Evolutionary conservation across 2,888 invertebrate genomes (phyloP).

Genomic region (Osmoderma eremita): DNA sequence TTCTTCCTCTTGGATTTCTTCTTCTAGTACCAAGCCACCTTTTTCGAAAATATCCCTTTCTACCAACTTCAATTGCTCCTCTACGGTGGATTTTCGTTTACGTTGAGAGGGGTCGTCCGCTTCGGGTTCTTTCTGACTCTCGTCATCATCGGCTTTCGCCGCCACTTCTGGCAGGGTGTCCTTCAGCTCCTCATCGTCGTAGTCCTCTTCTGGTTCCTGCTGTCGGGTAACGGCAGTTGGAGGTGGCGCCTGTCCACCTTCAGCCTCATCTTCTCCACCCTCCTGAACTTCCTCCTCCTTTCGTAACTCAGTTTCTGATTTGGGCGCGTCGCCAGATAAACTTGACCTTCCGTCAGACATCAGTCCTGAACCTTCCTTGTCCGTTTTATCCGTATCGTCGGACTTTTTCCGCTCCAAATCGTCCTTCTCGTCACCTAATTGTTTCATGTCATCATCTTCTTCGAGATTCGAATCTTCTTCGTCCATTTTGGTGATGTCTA

Average conservation of each 20-base stretch:
- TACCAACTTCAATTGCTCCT: slow-evolving; percentile 36
- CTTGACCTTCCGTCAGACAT: not conserved
- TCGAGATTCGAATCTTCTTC: slow-evolving; percentile 6
- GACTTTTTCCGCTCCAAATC: not conserved
- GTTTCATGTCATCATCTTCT: not conserved
- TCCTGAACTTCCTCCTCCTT: slow-evolving; percentile 40
- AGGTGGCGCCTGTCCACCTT: slow-evolving; percentile 22
- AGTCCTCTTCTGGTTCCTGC: slow-evolving; percentile 34
- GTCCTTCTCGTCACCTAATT: not conserved
- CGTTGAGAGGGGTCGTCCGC: slow-evolving; percentile 21
- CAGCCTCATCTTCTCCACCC: slow-evolving; percentile 1
- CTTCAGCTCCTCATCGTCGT: no score
- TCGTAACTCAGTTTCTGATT: slow-evolving; percentile 33
- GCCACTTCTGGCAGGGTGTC: slow-evolving; percentile 40
- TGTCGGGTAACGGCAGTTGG: not conserved
- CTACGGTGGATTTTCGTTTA: slow-evolving; percentile 9
- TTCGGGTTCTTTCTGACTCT: slow-evolving; percentile 45
- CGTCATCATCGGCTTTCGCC: slow-evolving; percentile 49
- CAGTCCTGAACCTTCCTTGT: not conserved
- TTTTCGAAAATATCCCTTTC: slow-evolving; percentile 39
- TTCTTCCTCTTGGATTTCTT: slow-evolving; percentile 43
- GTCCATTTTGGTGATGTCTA: not conserved
- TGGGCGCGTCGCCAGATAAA: slow-evolving; percentile 15
- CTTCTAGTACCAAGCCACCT: slow-evolving; percentile 42
- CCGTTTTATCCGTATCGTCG: not conserved